A percentile compares a stretch with the other conserved stretches of the same genome.
Conservation (phyloP, 2,888 invertebrate species). For the Macroteleia sp. region DNA sequence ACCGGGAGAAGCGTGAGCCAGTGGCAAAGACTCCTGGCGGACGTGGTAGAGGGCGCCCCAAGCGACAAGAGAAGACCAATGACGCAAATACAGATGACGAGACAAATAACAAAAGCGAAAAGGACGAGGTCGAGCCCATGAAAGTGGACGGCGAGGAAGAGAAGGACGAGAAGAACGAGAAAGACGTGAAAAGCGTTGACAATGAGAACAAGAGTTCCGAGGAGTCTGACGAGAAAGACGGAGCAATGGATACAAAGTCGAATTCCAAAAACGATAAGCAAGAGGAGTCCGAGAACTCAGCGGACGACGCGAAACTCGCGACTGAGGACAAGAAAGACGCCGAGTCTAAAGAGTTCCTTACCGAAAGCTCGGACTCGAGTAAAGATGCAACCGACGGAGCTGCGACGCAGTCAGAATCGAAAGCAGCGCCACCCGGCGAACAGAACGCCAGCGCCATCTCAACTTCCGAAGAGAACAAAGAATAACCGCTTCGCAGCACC, state of each 20-base stretch:
- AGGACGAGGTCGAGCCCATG: constrained; percentile 79
- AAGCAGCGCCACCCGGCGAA: constrained; percentile 72
- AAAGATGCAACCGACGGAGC: constrained; percentile 79
- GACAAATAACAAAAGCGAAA: constrained; percentile 78
- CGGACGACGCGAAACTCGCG: constrained; percentile 70
- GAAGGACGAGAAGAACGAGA: constrained; percentile 74
- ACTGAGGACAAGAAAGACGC: constrained; percentile 76
- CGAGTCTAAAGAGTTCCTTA: constrained; percentile 73
- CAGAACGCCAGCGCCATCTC: constrained; percentile 73
- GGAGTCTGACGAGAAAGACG: constrained; percentile 71
- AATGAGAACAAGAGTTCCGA: constrained; percentile 65
- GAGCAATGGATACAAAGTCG: constrained; percentile 30
- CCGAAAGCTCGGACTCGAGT: constrained; percentile 78
- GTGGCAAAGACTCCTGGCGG: constrained; percentile 78
- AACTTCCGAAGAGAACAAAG: constrained; percentile 79
- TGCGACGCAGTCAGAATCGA: constrained; percentile 66
- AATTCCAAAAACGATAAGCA: constrained; percentile 79
- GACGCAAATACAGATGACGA: constrained; percentile 80
- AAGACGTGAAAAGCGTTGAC: constrained; percentile 67
- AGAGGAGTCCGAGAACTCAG: constrained; percentile 76
- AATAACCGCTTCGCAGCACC: constrained; percentile 70
- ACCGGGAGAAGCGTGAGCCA: too few species aligned
- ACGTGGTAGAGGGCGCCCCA: constrained; percentile 81
- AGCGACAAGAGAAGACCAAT: constrained; percentile 79
- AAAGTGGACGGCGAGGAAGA: constrained; percentile 76